Evolutionary conservation across 2,888 invertebrate genomes (phyloP), one percentile per base, ranked within the genome.

Genomic region (Endomychus coccineus): DNA sequence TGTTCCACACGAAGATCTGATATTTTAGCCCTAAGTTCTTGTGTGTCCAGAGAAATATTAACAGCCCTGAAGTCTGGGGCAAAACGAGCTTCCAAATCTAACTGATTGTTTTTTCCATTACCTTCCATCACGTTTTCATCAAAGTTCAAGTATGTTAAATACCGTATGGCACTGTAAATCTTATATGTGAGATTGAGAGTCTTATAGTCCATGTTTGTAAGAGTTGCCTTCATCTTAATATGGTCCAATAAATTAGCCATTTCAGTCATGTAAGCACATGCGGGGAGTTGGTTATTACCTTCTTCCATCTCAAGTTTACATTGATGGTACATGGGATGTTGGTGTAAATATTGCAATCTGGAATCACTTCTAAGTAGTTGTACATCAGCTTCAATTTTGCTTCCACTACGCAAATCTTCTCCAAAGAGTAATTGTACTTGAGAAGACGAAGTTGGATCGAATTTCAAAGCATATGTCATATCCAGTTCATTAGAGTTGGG

Each of bases 241-340:
- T 66, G 59, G 50, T 82, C 74, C 30, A 76, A 64, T 21, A 71
- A 59, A 44, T 73, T 71, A 3, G 77, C 74, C 33, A 33, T 34
- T 13, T 69, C 54, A 4, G 73, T 73, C 51, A 74, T 69, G 42
- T 74, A 68, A 38, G 73, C 70, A 56, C 81, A 81, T 37, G 71
- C 70, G 2, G 66, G 61, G 36, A 75, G 69, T 54, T 74, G 72
- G 43, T 70, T 62, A 56, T 79, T 73, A 16, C 74, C 74, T 33
- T 69, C 51, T 40, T 67, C 56, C 53, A 73, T 74, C 51, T 77
- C 68, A 38, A 69, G 54, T 25, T 64, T 49, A 54, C 75, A 77
- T 50, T 69, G 61, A 35, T 71, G 66, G 36, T 69, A 70, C 33
- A 64, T 49, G 2, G 66, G 67, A 28, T 62, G 61, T 17, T 69